These are phyloP conservation scores for Cryptoprocta ferox DNA, from an alignment of 2,797 vertebrate species.

Conservation along the genomic window DNA sequence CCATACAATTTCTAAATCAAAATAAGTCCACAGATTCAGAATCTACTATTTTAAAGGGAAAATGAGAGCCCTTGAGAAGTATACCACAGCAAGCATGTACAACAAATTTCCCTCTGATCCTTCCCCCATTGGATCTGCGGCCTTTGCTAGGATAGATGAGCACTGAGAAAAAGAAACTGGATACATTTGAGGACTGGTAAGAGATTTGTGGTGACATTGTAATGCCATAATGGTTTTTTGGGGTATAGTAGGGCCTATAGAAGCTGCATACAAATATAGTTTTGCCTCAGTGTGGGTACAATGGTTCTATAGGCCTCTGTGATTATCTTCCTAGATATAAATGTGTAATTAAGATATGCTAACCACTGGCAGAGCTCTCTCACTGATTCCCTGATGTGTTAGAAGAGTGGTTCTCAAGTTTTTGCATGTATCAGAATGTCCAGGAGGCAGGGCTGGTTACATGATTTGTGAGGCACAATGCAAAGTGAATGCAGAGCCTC, in stretches of 20 bases:
- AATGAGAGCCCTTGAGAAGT: background rate
- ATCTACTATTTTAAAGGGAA: background rate
- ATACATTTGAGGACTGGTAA: background rate
- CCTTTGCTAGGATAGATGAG: background rate
- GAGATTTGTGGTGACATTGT: background rate
- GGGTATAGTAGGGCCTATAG: background rate
- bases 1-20: background rate
- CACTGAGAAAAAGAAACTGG: background rate
- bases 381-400: background rate
- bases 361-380: background rate
- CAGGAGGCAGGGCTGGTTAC: background rate
- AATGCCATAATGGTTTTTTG: background rate
- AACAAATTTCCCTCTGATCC: background rate
- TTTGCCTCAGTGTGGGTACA: background rate
- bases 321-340: background rate
- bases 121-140: background rate
- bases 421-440: background rate
- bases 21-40: background rate
- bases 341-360: background rate
- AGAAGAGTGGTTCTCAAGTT: background rate
- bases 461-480: background rate
- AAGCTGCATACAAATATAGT: background rate
- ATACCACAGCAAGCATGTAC: background rate
- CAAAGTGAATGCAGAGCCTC: background rate
- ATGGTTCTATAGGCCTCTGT: background rate